A percentile compares a stretch with the other conserved stretches of the same genome.
Conservation (phyloP, 2,888 invertebrate genomes). For the Ramazzottius varieornatus region DNA sequence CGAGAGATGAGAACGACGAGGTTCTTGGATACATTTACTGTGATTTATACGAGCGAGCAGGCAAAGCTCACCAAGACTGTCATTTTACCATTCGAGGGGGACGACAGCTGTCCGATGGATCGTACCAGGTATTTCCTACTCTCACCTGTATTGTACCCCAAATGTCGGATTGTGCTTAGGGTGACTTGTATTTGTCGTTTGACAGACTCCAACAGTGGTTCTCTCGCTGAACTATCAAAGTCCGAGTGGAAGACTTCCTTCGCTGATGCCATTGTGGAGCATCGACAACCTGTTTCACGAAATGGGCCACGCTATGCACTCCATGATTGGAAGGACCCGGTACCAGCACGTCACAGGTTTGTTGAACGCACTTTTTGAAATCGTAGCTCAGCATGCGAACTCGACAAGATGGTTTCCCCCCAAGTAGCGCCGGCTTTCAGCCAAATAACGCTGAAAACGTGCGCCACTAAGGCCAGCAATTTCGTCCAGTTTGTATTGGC, state of each 20-base stretch:
- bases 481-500: too few relatives aligned
- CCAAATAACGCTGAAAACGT: too few relatives aligned
- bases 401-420: too few relatives aligned
- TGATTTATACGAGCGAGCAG: conserved; percentile 66
- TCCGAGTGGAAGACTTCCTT: conserved; percentile 36
- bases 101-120: conserved; percentile 42
- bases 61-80: conserved; percentile 89
- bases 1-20: conserved; percentile 50
- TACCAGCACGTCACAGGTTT: conserved; percentile 80
- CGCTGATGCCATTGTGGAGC: conserved; percentile 49
- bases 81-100: conserved; percentile 96
- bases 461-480: too few relatives aligned
- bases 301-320: conserved; percentile 95
- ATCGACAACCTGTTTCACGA: conserved; percentile 95
- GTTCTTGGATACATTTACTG: conserved; percentile 79
- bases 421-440: too few relatives aligned
- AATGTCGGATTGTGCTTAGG: background rate
- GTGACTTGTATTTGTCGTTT: conserved; percentile 6
- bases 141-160: background rate
- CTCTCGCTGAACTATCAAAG: conserved; percentile 61
- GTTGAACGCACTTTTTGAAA: too few relatives aligned
- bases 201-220: conserved; percentile 60
- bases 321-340: conserved; percentile 75
- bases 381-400: too few relatives aligned
- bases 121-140: conserved; percentile 37